A percentile compares a stretch with the other conserved stretches of the same genome.
These are phyloP conservation scores for Lethenteron camtschaticum DNA, from an alignment of 2,113 vertebrate species.

Conservation along the genomic window DNA sequence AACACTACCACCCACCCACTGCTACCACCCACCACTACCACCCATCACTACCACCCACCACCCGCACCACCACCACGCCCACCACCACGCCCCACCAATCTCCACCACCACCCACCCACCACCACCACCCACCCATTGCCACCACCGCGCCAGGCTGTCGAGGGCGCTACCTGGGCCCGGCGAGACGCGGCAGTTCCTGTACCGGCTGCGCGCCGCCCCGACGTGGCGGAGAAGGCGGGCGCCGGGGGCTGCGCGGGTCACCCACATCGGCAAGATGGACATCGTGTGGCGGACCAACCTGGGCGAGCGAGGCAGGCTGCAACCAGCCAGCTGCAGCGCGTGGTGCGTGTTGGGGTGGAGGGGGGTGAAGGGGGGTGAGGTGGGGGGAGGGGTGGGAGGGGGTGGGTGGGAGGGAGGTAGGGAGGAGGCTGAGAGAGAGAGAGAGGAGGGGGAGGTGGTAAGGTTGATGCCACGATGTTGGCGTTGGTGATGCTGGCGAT, in stretches of 20 bases:
- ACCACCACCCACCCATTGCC: too few species aligned
- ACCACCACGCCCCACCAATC: too few species aligned
- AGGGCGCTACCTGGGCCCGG: conserved; percentile 75
- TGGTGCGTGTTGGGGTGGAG: conserved; percentile 30
- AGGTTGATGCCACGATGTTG: not conserved
- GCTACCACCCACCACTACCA: too few species aligned
- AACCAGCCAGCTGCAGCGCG: conserved; percentile 95
- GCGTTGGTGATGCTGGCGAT: not conserved
- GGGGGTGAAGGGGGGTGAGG: not conserved
- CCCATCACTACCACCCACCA: too few species aligned
- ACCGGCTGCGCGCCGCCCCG: conserved; percentile 89
- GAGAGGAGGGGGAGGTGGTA: not conserved
- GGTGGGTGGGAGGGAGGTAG: not conserved
- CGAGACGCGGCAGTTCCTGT: conserved; percentile 91
- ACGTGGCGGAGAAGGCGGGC: conserved; percentile 75
- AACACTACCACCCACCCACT: too few species aligned
- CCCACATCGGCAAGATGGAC: conserved; percentile 89
- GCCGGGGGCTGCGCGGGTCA: conserved; percentile 88
- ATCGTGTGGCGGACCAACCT: conserved; percentile 98
- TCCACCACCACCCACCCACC: too few species aligned
- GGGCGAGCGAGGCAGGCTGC: conserved; percentile 72
- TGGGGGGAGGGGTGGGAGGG: not conserved
- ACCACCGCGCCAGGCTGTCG: too few species aligned
- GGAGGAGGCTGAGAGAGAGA: too few species aligned
- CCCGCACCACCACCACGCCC: too few species aligned